Evolutionary conservation across 2,888 invertebrate species (phyloP), one percentile per base, ranked within the genome.

Genomic region (Brenthis hecate): DNA sequence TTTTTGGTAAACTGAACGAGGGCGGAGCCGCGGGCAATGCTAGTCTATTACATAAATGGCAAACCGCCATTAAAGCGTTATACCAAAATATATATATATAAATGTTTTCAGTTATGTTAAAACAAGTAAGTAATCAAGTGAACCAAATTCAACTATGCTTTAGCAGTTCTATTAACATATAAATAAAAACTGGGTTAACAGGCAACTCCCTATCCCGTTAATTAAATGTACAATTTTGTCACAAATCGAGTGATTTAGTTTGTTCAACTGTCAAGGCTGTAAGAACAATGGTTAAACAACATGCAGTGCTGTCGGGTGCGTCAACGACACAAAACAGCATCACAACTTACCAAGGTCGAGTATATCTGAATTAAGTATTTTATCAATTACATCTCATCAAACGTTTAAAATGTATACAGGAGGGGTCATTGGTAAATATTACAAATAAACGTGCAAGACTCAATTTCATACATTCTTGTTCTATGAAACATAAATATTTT

Each of bases 231-330:
- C 16, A 48, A 28, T 68, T 23, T 58, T 28, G 50, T 62, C 47
- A 51, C 61, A 62, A 55, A 43, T n/a, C 14, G 28, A 53, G 36
- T 32, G 60, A 56, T 63, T 71, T 60, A 69, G 65, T 76, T 75
- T 73, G 69, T 73, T 73, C 73, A 75, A 78, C 72, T 66, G 71
- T 71, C 79, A 79, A 81, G 80, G 80, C 74, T 75, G 70, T 43
- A 43, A 60, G 74, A 76, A 83, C 83, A 83, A 83, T 82, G 75
- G 74, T 36, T 36, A 11, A 43, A 43, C 19, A 36, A 70, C 74
- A 77, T 28, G 58, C 65, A 54, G 23, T 43, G 8, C 36, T 51
- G 63, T 50, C 58, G 62, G 66, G 56, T 65, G 56, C 64, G 69
- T 65, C 72, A 72, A 70, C 54, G 54, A 72, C 68, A 63, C 71